phyloP scores from a whole-genome alignment of 2,797 vertebrate genomes.

The Anguilla anguilla region DNA sequence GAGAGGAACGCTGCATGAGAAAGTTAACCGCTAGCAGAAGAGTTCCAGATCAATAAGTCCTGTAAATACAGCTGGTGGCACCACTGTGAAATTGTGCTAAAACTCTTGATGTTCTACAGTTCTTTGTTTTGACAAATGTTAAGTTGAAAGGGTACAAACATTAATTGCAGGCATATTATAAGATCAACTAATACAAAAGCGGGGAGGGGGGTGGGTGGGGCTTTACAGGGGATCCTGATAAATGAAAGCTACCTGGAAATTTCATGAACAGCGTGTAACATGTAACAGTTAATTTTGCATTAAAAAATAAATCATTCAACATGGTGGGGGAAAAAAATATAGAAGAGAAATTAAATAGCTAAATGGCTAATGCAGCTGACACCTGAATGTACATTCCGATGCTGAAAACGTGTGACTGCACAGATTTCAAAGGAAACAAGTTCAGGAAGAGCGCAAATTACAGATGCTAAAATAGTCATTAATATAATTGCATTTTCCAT shows the following conservation, averaged over 20 bases:
- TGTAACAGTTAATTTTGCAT: background rate
- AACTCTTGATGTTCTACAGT: background rate
- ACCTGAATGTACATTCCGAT: background rate
- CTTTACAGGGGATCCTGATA: background rate
- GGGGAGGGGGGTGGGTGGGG: background rate
- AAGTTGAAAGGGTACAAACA: background rate
- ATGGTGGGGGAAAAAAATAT: background rate
- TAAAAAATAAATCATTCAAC: background rate
- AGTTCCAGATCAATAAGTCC: background rate
- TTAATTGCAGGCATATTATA: background rate
- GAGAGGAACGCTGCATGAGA: conserved; percentile 4
- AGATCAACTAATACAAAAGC: background rate
- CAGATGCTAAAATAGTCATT: background rate
- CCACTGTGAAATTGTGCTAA: background rate
- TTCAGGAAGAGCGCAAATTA: background rate
- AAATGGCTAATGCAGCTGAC: background rate
- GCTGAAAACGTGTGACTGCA: background rate
- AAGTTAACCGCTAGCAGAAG: background rate
- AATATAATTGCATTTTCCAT: background rate
- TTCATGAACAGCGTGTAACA: background rate
- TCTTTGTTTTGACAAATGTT: background rate
- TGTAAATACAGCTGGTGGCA: background rate
- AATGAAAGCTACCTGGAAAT: background rate
- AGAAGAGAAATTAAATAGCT: background rate
- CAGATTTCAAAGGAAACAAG: background rate